A percentile compares a stretch with the other conserved stretches of the same genome.
Conservation (phyloP, 2,888 invertebrate genomes). For the Drosophila multiciliata region DNA sequence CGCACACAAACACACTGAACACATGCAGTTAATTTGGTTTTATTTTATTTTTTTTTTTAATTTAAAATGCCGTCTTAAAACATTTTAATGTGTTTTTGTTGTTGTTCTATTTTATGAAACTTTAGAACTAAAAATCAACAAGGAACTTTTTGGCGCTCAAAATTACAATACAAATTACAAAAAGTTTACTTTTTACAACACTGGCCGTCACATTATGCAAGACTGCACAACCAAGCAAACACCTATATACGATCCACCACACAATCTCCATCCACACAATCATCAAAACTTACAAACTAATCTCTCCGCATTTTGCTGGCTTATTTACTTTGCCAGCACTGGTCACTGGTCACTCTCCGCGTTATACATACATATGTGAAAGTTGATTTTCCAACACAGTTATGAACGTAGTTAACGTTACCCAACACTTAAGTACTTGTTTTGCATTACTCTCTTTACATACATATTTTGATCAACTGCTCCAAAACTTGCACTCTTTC, state of each 20-base stretch:
- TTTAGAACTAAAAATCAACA: constrained; percentile 80
- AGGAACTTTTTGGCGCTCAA: constrained; percentile 81
- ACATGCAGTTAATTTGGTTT: constrained; percentile 72
- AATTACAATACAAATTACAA: constrained; percentile 78
- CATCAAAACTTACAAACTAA: constrained; percentile 51
- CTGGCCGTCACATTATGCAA: constrained; percentile 49
- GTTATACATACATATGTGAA: constrained; percentile 23
- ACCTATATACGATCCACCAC: constrained; percentile 23
- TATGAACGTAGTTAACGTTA: constrained; percentile 42
- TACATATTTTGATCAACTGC: constrained; percentile 83
- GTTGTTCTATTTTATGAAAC: constrained; percentile 63
- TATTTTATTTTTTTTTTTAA: constrained; percentile 28
- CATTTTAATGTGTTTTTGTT: constrained; percentile 53
- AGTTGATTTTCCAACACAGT: constrained; percentile 39
- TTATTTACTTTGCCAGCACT: constrained; percentile 1
- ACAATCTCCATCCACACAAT: constrained; percentile 31
- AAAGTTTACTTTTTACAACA: constrained; percentile 62
- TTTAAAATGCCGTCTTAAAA: constrained; percentile 78
- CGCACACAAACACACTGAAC: constrained; percentile 68
- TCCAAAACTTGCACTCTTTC: constrained; percentile 68
- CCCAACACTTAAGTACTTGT: constrained; percentile 61
- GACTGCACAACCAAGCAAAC: constrained; percentile 48
- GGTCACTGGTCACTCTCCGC: constrained; percentile 15
- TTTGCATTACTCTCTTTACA: constrained; percentile 65
- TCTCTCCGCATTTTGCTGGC: constrained; percentile 18